These are phyloP conservation scores for Tricholaema leucomelas DNA, from an alignment of 2,113 vertebrate genomes.

Conservation along the genomic window DNA sequence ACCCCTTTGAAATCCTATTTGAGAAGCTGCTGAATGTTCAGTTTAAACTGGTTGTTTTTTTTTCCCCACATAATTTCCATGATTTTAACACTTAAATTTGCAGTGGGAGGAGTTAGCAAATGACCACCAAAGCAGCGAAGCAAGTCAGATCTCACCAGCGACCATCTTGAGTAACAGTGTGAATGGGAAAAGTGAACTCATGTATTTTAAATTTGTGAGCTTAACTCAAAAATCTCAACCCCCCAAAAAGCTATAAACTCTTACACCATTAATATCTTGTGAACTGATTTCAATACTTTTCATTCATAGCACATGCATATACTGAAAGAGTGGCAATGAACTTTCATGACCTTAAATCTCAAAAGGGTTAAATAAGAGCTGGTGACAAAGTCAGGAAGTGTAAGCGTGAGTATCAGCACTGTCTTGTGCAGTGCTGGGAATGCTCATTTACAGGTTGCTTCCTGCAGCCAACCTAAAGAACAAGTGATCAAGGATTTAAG, in stretches of 20 bases:
- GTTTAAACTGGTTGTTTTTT: background rate
- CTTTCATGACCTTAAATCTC: background rate
- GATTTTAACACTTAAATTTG: background rate
- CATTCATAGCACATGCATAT: rapidly evolving
- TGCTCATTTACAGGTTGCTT: background rate
- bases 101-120: background rate
- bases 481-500: background rate
- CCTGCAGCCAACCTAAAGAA: background rate
- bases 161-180: background rate
- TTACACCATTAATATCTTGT: rapidly evolving
- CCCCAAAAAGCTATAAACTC: background rate
- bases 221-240: background rate
- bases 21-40: background rate
- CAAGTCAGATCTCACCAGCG: background rate
- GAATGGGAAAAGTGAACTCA: background rate
- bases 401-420: background rate
- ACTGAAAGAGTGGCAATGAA: background rate
- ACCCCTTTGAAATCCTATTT: background rate
- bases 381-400: background rate
- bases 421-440: background rate
- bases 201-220: background rate
- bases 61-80: background rate
- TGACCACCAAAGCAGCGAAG: background rate
- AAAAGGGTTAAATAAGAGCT: background rate
- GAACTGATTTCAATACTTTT: background rate